A percentile compares a stretch with the other conserved stretches of the same genome.
Evolutionary conservation across 2,113 vertebrate genomes (phyloP).

Genomic region (Nymphicus hollandicus): DNA sequence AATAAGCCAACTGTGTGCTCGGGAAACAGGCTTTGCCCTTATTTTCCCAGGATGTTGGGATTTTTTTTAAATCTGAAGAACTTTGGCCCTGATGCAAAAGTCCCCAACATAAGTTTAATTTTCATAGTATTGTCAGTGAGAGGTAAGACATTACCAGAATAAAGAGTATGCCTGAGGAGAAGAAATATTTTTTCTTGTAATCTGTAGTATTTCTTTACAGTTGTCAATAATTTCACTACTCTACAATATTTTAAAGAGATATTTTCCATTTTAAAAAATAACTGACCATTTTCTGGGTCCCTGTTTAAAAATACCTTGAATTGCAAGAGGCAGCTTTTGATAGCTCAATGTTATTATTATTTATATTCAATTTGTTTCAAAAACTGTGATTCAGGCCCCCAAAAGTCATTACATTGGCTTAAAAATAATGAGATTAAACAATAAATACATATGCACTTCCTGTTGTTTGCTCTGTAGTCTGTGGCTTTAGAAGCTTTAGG

Average conservation of each 20-base stretch:
- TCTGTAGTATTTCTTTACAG: not conserved
- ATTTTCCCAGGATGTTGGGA: not conserved
- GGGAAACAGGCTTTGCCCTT: not conserved
- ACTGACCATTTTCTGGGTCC: not conserved
- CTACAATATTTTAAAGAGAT: not conserved
- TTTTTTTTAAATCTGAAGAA: not conserved
- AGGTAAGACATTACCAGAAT: not conserved
- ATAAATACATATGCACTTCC: not conserved
- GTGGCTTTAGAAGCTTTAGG: not conserved
- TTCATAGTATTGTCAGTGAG: not conserved
- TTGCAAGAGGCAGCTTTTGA: not conserved
- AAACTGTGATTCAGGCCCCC: not conserved
- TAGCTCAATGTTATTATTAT: not conserved
- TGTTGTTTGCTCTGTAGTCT: not conserved
- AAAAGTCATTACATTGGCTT: not conserved
- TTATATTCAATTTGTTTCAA: not conserved
- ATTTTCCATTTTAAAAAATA: not conserved
- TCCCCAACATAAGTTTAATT: not conserved
- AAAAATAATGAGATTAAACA: not conserved
- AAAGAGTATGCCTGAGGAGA: not conserved
- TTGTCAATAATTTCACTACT: not conserved
- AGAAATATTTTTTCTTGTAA: not conserved
- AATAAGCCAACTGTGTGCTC: not conserved
- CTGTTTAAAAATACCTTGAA: not conserved
- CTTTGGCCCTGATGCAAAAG: not conserved